Conservation (phyloP, 2,113 vertebrate species). For the Tympanuchus pallidicinctus region DNA sequence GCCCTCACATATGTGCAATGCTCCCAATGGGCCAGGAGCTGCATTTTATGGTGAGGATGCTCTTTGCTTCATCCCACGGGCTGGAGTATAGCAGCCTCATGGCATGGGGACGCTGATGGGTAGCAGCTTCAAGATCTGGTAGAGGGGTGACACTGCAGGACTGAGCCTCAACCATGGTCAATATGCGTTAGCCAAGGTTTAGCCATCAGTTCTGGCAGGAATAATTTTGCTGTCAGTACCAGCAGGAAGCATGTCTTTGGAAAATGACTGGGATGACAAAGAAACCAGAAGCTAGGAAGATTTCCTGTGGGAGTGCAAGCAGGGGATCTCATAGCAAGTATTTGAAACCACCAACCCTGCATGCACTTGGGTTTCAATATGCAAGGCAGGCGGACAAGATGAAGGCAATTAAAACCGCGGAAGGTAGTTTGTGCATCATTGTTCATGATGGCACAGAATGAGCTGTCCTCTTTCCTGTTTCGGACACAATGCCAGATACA, state of each 20-base stretch:
- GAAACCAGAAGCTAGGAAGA: neutral
- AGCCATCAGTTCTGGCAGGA: neutral
- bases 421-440: neutral
- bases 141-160: neutral
- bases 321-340: neutral
- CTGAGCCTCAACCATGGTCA: neutral
- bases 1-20: fast-evolving
- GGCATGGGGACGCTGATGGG: neutral
- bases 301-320: neutral
- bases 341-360: neutral
- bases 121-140: neutral
- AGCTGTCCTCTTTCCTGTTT: neutral
- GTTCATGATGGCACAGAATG: neutral
- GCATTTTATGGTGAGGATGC: neutral
- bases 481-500: neutral
- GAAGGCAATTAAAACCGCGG: neutral
- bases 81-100: neutral
- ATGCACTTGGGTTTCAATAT: neutral
- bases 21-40: fast-evolving
- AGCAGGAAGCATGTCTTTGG: neutral
- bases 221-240: neutral
- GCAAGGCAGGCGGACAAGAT: neutral
- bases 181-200: fast-evolving
- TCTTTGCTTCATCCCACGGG: fast-evolving
- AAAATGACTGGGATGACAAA: fast-evolving